Percentiles rank a stretch among this genome's conserved stretches.
These are phyloP conservation scores for Polydrusus cervinus DNA, from an alignment of 2,888 invertebrate species.

Conservation along the genomic window DNA sequence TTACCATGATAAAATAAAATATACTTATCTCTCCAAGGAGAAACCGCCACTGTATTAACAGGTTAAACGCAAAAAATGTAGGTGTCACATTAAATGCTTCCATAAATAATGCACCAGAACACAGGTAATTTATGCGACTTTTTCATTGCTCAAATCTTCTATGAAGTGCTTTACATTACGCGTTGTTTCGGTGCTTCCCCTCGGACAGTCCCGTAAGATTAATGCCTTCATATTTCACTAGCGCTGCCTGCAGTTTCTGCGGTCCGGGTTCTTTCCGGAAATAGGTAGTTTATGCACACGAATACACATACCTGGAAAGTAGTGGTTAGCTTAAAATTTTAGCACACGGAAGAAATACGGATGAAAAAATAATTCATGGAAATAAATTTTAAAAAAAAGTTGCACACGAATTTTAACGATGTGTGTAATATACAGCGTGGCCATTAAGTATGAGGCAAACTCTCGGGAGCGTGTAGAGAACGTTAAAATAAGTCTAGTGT, in stretches of 20 bases:
- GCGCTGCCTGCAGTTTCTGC: slow-evolving; percentile 32
- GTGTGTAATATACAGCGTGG: no score
- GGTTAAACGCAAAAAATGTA: not conserved
- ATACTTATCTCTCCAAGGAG: no score
- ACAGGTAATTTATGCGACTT: slow-evolving; percentile 39
- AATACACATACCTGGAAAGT: slow-evolving; percentile 29
- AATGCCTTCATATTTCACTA: slow-evolving; percentile 42
- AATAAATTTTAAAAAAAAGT: no score
- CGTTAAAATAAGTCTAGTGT: no score
- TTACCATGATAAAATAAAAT: no score
- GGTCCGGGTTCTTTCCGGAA: slow-evolving; percentile 38
- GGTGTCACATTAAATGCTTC: slow-evolving; percentile 26
- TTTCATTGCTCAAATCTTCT: slow-evolving; percentile 44
- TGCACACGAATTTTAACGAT: no score
- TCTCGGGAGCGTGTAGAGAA: no score
- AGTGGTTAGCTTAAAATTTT: slow-evolving; percentile 16
- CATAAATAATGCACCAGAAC: slow-evolving; percentile 28
- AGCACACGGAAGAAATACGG: not conserved
- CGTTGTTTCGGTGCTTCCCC: slow-evolving; percentile 44
- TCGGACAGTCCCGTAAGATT: slow-evolving; percentile 39
- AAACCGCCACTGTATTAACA: no score
- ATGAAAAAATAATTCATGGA: not conserved
- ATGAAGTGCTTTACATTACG: slow-evolving; percentile 41
- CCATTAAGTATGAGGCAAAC: no score
- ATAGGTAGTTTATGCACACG: slow-evolving; percentile 32